A percentile compares a stretch with the other conserved stretches of the same genome.
phyloP scores from a whole-genome alignment of 2,888 invertebrate species.

The Elmis aenea region DNA sequence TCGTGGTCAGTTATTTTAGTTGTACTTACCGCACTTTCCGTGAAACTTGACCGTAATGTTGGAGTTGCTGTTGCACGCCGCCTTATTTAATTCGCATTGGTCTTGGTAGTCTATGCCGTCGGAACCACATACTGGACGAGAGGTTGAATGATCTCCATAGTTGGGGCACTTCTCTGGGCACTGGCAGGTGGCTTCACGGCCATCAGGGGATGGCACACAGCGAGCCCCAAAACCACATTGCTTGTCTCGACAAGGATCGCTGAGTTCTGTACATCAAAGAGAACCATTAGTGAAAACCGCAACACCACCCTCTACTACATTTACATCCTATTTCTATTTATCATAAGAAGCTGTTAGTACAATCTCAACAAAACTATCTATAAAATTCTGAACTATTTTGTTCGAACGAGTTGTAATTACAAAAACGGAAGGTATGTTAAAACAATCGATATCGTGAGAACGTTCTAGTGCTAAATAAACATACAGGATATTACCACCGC shows the following conservation, averaged over 20 bases:
- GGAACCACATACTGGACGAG: conserved; percentile 74
- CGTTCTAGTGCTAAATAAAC: conserved; percentile 13
- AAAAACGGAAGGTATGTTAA: too few species aligned
- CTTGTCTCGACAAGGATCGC: conserved; percentile 66
- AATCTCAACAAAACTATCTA: too few species aligned
- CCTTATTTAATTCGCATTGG: conserved; percentile 76
- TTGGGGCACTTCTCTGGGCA: conserved; percentile 75
- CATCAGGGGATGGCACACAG: conserved; percentile 64
- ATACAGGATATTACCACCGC: conserved; percentile 12
- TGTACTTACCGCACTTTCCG: conserved; percentile 79
- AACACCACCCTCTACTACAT: too few species aligned
- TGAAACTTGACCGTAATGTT: conserved; percentile 77
- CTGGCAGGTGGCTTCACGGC: conserved; percentile 67
- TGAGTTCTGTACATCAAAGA: conserved; percentile 51
- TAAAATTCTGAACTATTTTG: too few species aligned
- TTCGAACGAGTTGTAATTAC: too few species aligned
- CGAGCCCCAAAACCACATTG: conserved; percentile 66
- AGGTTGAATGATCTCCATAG: conserved; percentile 78
- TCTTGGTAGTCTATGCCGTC: conserved; percentile 81
- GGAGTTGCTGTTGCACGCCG: conserved; percentile 68
- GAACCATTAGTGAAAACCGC: conserved; percentile 6
- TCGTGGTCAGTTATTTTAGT: too few species aligned
- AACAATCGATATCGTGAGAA: conserved; percentile 11
- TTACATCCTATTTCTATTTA: too few species aligned
- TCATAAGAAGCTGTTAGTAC: too few species aligned